Conservation (phyloP, 2,888 invertebrate genomes). For the Spilosoma lubricipeda region DNA sequence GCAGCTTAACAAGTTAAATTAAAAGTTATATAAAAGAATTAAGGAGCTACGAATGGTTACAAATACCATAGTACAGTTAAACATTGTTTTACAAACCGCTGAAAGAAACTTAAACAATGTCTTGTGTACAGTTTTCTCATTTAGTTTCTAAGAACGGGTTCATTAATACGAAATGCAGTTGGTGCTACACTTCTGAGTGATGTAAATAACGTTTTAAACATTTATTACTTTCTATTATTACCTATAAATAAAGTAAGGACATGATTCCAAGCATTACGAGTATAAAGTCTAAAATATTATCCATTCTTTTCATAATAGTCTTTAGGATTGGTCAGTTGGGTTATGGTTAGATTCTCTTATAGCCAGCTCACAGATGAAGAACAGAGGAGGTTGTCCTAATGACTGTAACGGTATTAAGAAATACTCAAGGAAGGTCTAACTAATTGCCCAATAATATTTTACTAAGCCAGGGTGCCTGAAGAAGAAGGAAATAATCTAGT, state of each 20-base stretch:
- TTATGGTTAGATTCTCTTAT: background rate
- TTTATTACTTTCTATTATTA: background rate
- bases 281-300: background rate
- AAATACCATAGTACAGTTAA: slow-evolving; percentile 24
- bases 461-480: too few relatives aligned
- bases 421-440: too few relatives aligned
- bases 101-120: slow-evolving; percentile 17
- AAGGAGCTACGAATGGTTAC: slow-evolving; percentile 21
- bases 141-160: background rate
- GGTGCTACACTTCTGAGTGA: background rate
- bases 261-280: background rate
- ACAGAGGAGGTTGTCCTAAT: too few relatives aligned
- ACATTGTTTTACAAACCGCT: slow-evolving; percentile 28
- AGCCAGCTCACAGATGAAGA: too few relatives aligned
- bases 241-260: background rate
- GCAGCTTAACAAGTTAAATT: slow-evolving; percentile 45
- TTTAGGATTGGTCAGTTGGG: background rate
- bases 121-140: slow-evolving; percentile 4
- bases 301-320: background rate
- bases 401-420: too few relatives aligned
- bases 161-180: slow-evolving; percentile 18
- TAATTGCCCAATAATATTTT: background rate
- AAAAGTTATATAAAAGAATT: slow-evolving; percentile 41
- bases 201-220: background rate
- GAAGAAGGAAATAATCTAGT: background rate